Conservation (phyloP, 2,888 invertebrate genomes). For the Endomychus coccineus region DNA sequence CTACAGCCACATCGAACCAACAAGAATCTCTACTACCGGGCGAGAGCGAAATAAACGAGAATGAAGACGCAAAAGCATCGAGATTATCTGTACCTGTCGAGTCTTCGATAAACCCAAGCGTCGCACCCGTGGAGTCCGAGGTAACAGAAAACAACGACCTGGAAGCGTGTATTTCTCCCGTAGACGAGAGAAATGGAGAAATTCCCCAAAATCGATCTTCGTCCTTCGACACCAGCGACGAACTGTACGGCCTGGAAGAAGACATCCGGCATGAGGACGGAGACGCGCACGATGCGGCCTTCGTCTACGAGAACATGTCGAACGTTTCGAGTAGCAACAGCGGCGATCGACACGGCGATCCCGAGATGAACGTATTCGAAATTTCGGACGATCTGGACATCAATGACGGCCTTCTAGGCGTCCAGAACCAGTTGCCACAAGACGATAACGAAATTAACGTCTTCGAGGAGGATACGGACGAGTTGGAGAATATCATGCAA, state of each 20-base stretch:
- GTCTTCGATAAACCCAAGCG: too few species aligned
- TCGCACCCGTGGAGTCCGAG: too few species aligned
- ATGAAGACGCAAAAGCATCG: neutral
- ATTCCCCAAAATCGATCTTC: conserved; percentile 2
- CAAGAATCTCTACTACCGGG: too few species aligned
- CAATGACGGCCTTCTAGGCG: conserved; percentile 6
- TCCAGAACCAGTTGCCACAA: neutral
- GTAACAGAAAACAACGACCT: too few species aligned
- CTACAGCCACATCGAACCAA: neutral
- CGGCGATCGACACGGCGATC: conserved; percentile 12
- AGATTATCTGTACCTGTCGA: too few species aligned
- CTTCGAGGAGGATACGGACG: neutral
- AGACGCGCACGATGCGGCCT: neutral
- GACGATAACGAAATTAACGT: neutral
- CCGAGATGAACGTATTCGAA: conserved; percentile 19
- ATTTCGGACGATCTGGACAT: conserved; percentile 15
- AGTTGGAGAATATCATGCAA: conserved; percentile 12
- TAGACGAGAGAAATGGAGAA: conserved; percentile 1
- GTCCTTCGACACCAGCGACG: too few species aligned
- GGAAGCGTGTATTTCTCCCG: too few species aligned
- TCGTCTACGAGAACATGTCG: conserved; percentile 10
- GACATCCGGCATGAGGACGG: too few species aligned
- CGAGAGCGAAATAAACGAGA: neutral
- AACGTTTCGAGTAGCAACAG: conserved; percentile 5
- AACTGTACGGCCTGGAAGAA: too few species aligned